Base-by-base conservation (phyloP, 2,888 invertebrate genomes). In the Diaprepes abbreviatus region DNA sequence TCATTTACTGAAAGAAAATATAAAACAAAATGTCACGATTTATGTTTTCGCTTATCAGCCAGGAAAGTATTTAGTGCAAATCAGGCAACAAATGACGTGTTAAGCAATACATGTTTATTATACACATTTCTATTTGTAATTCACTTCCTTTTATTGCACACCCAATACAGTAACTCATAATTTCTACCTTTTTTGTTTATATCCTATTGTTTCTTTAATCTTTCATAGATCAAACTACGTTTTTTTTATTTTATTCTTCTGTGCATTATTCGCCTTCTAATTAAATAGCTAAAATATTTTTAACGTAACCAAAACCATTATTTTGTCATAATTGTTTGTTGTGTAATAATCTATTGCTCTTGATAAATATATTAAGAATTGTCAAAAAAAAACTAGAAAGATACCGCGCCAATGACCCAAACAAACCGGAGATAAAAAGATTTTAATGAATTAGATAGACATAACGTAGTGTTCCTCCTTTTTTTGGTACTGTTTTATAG, bases 381-480 rank as follows among this genome's bases (percentile, higher is more conserved):
- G 2, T 50, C 3, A 50, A 14, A 65, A 57, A 57, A 35, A 33
- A 0, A n/a, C n/a, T 45, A 21, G 36, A 65, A 65, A 48, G 19
- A 65, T 45, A 19, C 35, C 65, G 43, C 57, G 33, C 14, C 21
- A 28, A 45, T 66, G 58, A 66, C 58, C 66, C 58, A 50, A 40
- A 52, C 66, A 60, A 68, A 68, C 63, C 57, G 63, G 45, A 60
- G 35, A 48, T 68, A 63, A 60, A 55, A 45, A 54, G 63, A 62
- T 58, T 63, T 63, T 69, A 69, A 69, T 69, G 69, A 69, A 69
- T 69, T 69, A 58, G n/a, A n/a, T n/a, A n/a, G 69, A 69, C 50
- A 67, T 60, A 52, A 68, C 43, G 55, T 50, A 55, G 54, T 67
- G 62, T 68, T 55, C 55, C 36, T 38, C 57, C 58, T 48, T 63